These are phyloP conservation scores for Ciconia maguari DNA, from an alignment of 2,113 vertebrate genomes.

Conservation along the genomic window DNA sequence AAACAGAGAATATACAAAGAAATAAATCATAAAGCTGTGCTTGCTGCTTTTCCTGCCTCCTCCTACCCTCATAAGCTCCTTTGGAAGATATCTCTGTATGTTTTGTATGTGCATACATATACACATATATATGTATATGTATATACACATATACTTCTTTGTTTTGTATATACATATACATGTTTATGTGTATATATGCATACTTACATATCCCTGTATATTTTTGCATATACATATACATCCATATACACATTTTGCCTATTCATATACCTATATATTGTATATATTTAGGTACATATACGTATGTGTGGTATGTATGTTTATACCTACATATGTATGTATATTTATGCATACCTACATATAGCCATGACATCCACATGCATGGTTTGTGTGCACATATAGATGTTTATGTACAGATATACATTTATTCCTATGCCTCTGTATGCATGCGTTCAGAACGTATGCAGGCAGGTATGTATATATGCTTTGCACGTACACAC, in stretches of 20 bases:
- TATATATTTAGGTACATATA: background rate
- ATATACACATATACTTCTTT: background rate
- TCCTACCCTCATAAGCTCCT: background rate
- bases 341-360: background rate
- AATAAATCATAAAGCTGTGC: background rate
- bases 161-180: background rate
- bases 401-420: background rate
- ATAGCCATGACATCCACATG: background rate
- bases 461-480: accelerated
- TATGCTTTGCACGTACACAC: background rate
- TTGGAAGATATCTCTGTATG: background rate
- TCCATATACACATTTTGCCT: background rate
- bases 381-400: background rate
- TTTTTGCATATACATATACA: background rate
- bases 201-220: too few species aligned
- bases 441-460: accelerated
- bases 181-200: background rate
- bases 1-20: background rate
- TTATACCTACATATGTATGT: background rate
- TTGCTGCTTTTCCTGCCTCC: background rate
- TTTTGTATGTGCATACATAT: background rate
- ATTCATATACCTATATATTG: background rate
- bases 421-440: background rate
- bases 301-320: background rate
- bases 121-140: background rate